A percentile compares a stretch with the other conserved stretches of the same genome.
Evolutionary conservation across 2,797 vertebrate genomes (phyloP).

Genomic region (Danio tinwini): DNA sequence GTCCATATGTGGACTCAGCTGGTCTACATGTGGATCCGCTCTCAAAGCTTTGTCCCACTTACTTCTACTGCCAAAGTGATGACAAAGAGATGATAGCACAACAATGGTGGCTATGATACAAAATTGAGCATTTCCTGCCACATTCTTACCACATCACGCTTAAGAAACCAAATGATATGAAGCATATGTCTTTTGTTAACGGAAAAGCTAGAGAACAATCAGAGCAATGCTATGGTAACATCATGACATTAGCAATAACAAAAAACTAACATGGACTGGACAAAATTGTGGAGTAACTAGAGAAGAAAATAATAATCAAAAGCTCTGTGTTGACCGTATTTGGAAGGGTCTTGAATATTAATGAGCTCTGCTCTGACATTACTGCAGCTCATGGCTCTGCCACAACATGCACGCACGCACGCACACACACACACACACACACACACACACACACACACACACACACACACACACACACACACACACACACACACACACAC

Average conservation of each 20-base stretch:
- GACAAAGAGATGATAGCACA: slow-evolving; percentile 20
- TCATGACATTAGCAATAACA: slow-evolving; percentile 36
- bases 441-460: no score
- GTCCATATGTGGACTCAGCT: slow-evolving; percentile 48
- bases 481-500: no score
- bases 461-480: no score
- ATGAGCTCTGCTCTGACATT: no score
- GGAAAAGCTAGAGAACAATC: slow-evolving; percentile 16
- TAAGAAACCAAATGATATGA: slow-evolving; percentile 5
- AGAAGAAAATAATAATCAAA: slow-evolving; percentile 21
- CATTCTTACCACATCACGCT: slow-evolving; percentile 11
- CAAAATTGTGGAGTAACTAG: slow-evolving; percentile 19
- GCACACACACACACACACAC: no score
- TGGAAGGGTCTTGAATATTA: no score
- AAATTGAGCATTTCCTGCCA: slow-evolving; percentile 37
- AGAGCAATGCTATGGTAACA: slow-evolving; percentile 43
- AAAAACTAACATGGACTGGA: slow-evolving; percentile 28
- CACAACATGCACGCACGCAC: no score
- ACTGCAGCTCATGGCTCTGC: no score
- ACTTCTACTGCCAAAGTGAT: slow-evolving; percentile 19
- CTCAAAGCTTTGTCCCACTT: slow-evolving; percentile 14
- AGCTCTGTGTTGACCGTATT: no score
- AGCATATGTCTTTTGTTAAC: slow-evolving; percentile 35
- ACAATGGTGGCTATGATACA: slow-evolving; percentile 26
- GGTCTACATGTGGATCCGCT: slow-evolving; percentile 42